A percentile compares a stretch with the other conserved stretches of the same genome.
These are phyloP conservation scores for Gadopsis bispinosus DNA, from an alignment of 2,797 vertebrate species.

Conservation along the genomic window DNA sequence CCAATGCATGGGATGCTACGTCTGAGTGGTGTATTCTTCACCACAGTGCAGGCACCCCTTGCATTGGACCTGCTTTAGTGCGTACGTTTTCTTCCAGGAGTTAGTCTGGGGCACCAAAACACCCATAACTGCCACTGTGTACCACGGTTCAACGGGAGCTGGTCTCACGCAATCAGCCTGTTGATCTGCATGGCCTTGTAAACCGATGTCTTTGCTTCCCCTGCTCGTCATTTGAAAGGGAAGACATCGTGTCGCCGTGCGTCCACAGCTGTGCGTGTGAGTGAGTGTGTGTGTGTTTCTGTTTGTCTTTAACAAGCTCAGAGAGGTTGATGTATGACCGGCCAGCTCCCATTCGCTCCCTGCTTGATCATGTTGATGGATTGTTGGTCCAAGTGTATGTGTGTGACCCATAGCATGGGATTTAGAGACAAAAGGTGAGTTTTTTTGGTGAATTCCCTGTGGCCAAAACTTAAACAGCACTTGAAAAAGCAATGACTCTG, in stretches of 20 bases:
- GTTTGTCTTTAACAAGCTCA: constrained; percentile 73
- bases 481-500: constrained; percentile 40
- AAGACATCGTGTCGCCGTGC: constrained; percentile 18
- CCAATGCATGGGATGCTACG: too few species aligned
- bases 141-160: background rate
- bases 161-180: constrained; percentile 1
- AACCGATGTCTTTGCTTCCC: constrained; percentile 1
- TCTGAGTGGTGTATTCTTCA: background rate
- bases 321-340: constrained; percentile 76
- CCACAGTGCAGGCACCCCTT: background rate
- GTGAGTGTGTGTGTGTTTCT: constrained; percentile 35
- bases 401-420: constrained; percentile 35
- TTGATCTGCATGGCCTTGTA: constrained; percentile 1
- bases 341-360: constrained; percentile 67
- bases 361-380: constrained; percentile 78
- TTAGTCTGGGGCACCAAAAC: background rate
- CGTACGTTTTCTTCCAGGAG: too few species aligned
- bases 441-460: constrained; percentile 36
- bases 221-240: constrained; percentile 57
- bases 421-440: constrained; percentile 56
- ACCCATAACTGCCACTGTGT: background rate
- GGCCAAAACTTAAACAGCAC: constrained; percentile 46
- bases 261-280: constrained; percentile 8
- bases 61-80: background rate
- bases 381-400: constrained; percentile 50